These are phyloP conservation scores for Cyprinodon tularosa DNA, from an alignment of 2,113 vertebrate species.

Conservation along the genomic window DNA sequence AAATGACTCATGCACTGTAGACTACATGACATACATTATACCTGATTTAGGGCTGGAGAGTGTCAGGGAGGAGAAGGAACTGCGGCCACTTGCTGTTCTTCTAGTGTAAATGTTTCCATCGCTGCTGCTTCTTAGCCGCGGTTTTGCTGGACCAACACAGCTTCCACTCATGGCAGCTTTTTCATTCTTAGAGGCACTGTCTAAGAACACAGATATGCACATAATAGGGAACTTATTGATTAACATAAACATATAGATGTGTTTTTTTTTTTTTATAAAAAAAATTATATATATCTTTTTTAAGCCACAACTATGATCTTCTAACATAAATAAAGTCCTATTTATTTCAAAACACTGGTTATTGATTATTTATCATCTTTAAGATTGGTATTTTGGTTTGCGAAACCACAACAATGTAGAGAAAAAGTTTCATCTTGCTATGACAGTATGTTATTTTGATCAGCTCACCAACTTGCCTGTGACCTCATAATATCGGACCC, in stretches of 20 bases:
- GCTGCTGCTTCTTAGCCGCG: conserved; percentile 82
- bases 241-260: neutral
- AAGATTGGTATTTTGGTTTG: neutral
- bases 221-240: neutral
- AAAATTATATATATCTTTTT: neutral
- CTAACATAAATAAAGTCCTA: no score
- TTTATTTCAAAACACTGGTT: no score
- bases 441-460: neutral
- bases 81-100: conserved; percentile 72
- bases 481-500: no score
- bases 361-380: no score
- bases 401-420: neutral
- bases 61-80: conserved; percentile 74
- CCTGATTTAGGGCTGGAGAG: conserved; percentile 93
- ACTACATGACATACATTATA: conserved; percentile 28
- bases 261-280: neutral
- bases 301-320: neutral
- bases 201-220: conserved; percentile 53
- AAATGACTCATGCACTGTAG: neutral
- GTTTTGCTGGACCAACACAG: conserved; percentile 75
- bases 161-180: conserved; percentile 79
- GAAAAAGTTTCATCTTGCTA: neutral
- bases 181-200: conserved; percentile 84
- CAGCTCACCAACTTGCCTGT: no score
- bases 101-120: conserved; percentile 83